Evolutionary conservation across 2,113 vertebrate genomes (phyloP), one percentile per base, ranked within the genome.

Genomic region (Gasterosteus aculeatus): DNA sequence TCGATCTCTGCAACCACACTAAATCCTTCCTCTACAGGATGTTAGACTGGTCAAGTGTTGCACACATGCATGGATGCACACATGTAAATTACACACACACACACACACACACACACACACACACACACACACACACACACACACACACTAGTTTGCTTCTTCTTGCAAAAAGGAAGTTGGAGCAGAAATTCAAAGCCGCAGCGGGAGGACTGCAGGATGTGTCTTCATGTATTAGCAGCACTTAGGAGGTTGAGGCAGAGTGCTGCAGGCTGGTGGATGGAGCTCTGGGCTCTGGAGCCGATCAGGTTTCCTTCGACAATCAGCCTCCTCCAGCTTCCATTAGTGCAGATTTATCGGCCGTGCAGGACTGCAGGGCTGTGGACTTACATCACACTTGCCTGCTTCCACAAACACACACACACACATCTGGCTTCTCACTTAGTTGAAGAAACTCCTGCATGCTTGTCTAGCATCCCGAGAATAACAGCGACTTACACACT

Each of bases 261-360:
- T 9, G 22, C 5, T 31, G 49, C 1, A 16, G 51, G 72, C 54
- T 41, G 64, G 38, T 16, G 41, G 73, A 64, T 39, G 0, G 26
- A 68, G 66, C 56, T 46, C 49, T 33, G 75, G 5, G 66, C 56
- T 46, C 49, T 33, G 75, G 5, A 59, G 77, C 49, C 15, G 57
- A 84, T 80, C 53, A 84, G 39, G 68, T 61, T 67, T 68, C 76
- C 51, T 75, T 60, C 58, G 9, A 60, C 46, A 60, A 39, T 44
- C 46, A 22, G 4, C 22, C 22, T 35, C n/a, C 0, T 59, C 69
- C 71, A 38, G 47, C 53, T 10, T 18, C 69, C 53, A 75, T 77
- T 77, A 72, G 57, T 68, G 71, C 42, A 60, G 22, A 59, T 63
- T 71, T 69, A 35, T 72, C 39, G 10, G 22, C 41, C 54, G 56